phyloP scores from a whole-genome alignment of 2,888 invertebrate species.

The Aphidius colemani region DNA sequence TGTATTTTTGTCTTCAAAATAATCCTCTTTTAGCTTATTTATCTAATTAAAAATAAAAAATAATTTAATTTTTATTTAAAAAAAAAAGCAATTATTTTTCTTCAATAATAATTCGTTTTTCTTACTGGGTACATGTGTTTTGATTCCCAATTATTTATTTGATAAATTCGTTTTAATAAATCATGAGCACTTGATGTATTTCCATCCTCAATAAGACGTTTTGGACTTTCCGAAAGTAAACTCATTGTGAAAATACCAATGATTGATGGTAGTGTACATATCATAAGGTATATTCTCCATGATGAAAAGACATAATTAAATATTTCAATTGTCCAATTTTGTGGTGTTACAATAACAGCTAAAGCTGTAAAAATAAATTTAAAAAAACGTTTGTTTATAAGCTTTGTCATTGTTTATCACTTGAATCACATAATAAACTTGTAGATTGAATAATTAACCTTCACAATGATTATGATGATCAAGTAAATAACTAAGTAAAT shows the following conservation, averaged over 20 bases:
- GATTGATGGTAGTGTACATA: constrained; percentile 68
- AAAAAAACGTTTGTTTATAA: too few relatives aligned
- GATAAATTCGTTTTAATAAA: constrained; percentile 70
- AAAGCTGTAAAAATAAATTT: constrained; percentile 46
- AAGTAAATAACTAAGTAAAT: neutral
- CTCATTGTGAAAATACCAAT: constrained; percentile 68
- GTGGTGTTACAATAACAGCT: constrained; percentile 59
- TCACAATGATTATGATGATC: too few relatives aligned
- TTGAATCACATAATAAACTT: neutral
- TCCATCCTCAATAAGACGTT: constrained; percentile 74
- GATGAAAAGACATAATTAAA: constrained; percentile 51
- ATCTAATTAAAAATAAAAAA: constrained; percentile 9
- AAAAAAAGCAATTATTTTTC: neutral
- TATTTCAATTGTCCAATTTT: constrained; percentile 45
- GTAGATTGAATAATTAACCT: too few relatives aligned
- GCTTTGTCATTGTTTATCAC: constrained; percentile 2
- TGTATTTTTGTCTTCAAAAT: too few relatives aligned
- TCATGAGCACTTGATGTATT: constrained; percentile 68
- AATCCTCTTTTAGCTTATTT: constrained; percentile 58
- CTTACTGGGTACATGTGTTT: constrained; percentile 70
- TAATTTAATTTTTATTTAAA: neutral
- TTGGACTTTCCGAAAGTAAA: constrained; percentile 77
- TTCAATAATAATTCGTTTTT: neutral
- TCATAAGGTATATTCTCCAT: constrained; percentile 62
- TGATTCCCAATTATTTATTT: constrained; percentile 69